Conservation (phyloP, 2,888 invertebrate genomes). For the Ornithoptera alexandrae region DNA sequence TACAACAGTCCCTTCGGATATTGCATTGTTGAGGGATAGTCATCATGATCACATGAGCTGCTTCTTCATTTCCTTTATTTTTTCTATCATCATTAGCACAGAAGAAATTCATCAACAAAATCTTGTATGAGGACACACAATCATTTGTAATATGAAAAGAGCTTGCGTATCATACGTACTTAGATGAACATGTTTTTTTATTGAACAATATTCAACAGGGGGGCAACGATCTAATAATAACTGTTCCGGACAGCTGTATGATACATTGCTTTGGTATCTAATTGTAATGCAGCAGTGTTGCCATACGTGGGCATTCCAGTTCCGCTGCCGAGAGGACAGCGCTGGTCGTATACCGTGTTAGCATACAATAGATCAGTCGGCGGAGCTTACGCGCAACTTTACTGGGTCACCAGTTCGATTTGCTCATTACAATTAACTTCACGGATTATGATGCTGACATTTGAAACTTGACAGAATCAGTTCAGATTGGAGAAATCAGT, state of each 20-base stretch:
- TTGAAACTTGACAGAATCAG: conserved; percentile 17
- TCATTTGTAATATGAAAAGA: too few species aligned
- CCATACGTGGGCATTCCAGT: conserved; percentile 25
- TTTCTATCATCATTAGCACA: not conserved
- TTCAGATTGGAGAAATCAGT: not conserved
- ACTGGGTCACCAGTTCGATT: conserved; percentile 55
- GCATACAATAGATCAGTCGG: conserved; percentile 61
- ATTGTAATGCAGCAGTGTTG: conserved; percentile 26
- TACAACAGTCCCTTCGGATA: not conserved
- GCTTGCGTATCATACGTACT: not conserved
- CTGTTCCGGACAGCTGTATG: conserved; percentile 5
- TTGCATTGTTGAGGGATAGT: too few species aligned
- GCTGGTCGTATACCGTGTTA: conserved; percentile 37
- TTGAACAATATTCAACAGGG: not conserved
- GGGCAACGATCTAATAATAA: conserved; percentile 22
- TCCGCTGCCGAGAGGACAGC: conserved; percentile 10
- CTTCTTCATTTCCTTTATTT: not conserved
- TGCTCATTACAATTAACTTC: conserved; percentile 20
- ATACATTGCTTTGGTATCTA: conserved; percentile 12
- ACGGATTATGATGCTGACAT: conserved; percentile 23
- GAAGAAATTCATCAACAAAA: too few species aligned
- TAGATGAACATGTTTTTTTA: not conserved
- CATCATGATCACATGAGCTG: too few species aligned
- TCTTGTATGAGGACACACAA: too few species aligned
- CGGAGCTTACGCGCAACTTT: conserved; percentile 38